These are phyloP conservation scores for Paratrypauchen microcephalus DNA, from an alignment of 2,797 vertebrate species.

Conservation along the genomic window DNA sequence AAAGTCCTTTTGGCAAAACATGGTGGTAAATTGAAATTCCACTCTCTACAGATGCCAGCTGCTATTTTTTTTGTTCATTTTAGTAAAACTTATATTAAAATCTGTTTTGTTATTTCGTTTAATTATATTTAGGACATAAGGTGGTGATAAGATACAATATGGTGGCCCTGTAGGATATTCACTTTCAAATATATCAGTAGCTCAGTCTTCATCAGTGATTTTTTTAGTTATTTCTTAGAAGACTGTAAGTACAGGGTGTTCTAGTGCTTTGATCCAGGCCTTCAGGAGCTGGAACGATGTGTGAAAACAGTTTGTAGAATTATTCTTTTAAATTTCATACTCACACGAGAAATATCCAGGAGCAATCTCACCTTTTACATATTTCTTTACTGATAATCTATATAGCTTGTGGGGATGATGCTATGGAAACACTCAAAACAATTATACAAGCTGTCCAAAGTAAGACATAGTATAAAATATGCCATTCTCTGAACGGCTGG, in stretches of 20 bases:
- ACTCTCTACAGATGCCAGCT: not conserved
- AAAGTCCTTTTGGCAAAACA: not conserved
- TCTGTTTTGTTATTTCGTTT: not conserved
- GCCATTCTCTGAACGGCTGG: not conserved
- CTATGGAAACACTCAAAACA: not conserved
- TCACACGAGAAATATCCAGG: not conserved
- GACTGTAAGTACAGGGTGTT: conserved; percentile 3
- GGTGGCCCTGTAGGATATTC: not conserved
- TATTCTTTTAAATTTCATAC: not conserved
- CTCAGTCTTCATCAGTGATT: not conserved
- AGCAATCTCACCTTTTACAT: not conserved
- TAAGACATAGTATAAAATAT: not conserved
- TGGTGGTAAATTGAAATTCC: not conserved
- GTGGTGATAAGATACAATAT: not conserved
- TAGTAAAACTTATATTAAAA: not conserved
- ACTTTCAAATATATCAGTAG: not conserved
- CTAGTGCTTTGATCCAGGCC: conserved; percentile 2
- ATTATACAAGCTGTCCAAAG: not conserved
- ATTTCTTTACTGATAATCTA: not conserved
- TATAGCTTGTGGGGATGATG: not conserved
- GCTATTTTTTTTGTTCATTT: not conserved
- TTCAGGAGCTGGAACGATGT: not conserved
- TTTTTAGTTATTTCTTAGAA: conserved; percentile 7
- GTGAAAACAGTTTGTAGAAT: not conserved
- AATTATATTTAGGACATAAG: not conserved